Evolutionary conservation across 2,113 vertebrate genomes (phyloP), one percentile per base, ranked within the genome.

Genomic region (Astatoreochromis straeleni): DNA sequence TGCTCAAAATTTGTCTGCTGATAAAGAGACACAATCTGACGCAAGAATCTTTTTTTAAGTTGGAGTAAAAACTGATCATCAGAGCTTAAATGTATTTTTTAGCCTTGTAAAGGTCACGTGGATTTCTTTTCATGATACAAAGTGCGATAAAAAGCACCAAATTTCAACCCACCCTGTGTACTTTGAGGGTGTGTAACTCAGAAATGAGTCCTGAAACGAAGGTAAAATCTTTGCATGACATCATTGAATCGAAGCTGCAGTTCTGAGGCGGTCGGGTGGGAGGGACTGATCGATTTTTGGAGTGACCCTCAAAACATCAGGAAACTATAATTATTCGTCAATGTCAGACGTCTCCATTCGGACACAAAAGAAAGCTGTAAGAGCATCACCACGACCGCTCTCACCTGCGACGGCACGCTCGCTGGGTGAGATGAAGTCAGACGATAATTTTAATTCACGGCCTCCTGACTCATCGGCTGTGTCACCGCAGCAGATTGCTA

Each of bases 401-500:
- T 80, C 84, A 47, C 84, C 81, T 82, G 24, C 9, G 5, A 13
- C 3, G 19, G 29, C 55, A 47, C 7, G 42, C 40, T 70, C 35
- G 5, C 7, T 57, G 1, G 3, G 60, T 19, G 54, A 80, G 82
- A 63, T 78, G 68, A 79, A 75, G 88, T 84, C 75, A 86, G 57
- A 49, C 29, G 58, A 80, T 79, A 55, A 21, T 82, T 87, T 85
- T 14, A 81, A 81, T 70, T 81, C 81, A 78, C n/a, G 12, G 9
- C 31, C 11, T 81, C 83, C 83, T 80, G 88, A 79, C 78, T 87
- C 85, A 80, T 80, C 19, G 51, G 45, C 47, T 70, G 82, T 78
- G 40, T 89, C 91, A 87, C 58, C 8, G 2, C 19, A 29, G 85
- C 82, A 45, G 78, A 87, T 84, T 89, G 38, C 38, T 89, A 81